Percentiles rank a stretch among this genome's conserved stretches.
Conservation (phyloP, 2,797 vertebrate genomes). For the Microctenopoma steveboyesi region DNA sequence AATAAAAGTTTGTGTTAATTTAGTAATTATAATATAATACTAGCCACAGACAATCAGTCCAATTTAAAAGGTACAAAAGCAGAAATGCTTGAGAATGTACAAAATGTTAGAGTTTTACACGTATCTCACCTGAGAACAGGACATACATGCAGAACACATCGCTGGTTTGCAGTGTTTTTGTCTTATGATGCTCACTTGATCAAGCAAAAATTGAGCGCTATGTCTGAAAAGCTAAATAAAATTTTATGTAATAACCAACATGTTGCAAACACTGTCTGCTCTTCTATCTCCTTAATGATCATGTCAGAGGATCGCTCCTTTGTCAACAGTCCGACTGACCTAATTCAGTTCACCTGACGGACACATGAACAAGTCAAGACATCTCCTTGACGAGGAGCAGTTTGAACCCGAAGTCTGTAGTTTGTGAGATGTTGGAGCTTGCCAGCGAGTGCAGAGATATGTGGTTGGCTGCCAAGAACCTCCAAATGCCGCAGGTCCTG, state of each 20-base stretch:
- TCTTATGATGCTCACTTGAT: not conserved
- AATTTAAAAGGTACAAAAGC: not conserved
- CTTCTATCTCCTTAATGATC: too few species aligned
- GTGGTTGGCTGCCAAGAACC: conserved; percentile 38
- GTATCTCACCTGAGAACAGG: not conserved
- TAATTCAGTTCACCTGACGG: conserved; percentile 15
- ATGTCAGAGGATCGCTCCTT: too few species aligned
- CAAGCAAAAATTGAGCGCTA: too few species aligned
- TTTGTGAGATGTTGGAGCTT: conserved; percentile 53
- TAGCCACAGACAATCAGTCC: not conserved
- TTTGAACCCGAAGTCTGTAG: conserved; percentile 45
- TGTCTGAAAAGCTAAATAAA: not conserved
- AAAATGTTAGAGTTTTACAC: not conserved
- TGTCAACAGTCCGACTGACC: not conserved
- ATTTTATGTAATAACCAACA: too few species aligned
- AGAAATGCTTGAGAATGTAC: too few species aligned
- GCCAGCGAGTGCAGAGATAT: conserved; percentile 5
- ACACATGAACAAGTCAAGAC: conserved; percentile 57
- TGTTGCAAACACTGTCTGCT: too few species aligned
- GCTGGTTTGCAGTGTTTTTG: not conserved
- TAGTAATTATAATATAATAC: too few species aligned
- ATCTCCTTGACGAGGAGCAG: conserved; percentile 30
- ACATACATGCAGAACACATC: not conserved
- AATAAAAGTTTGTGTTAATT: not conserved
- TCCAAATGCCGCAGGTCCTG: conserved; percentile 61